Evolutionary conservation across 2,888 invertebrate genomes (phyloP).

Genomic region (Lithophane semibrunnea): DNA sequence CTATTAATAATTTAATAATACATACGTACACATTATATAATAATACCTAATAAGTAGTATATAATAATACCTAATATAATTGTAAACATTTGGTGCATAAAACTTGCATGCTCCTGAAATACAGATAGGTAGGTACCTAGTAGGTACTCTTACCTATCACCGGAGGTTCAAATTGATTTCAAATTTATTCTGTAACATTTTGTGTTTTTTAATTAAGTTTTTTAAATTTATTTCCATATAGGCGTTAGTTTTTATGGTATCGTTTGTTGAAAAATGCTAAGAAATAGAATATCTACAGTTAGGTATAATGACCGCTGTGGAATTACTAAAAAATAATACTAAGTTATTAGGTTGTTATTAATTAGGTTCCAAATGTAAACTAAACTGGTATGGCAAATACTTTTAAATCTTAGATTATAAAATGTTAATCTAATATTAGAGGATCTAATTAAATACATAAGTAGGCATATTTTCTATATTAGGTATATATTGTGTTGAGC

Average conservation of each 20-base stretch:
- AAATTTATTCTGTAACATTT: background rate
- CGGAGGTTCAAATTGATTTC: background rate
- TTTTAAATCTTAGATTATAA: too few species aligned
- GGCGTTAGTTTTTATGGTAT: slow-evolving; percentile 10
- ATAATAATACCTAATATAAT: background rate
- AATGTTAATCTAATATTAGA: background rate
- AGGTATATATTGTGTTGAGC: too few species aligned
- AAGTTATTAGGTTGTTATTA: too few species aligned
- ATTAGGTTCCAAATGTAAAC: background rate
- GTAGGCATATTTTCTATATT: background rate
- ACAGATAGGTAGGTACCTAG: too few species aligned
- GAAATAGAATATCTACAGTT: slow-evolving; percentile 13
- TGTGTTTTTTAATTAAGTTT: background rate
- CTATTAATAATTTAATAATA: too few species aligned
- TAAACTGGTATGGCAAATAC: background rate
- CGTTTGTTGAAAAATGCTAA: background rate
- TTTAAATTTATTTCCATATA: background rate
- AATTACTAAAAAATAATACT: slow-evolving; percentile 8
- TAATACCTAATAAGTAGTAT: too few species aligned
- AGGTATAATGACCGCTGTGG: slow-evolving; percentile 31
- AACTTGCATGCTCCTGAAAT: background rate
- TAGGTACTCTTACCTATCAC: background rate
- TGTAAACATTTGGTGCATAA: background rate
- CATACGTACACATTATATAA: too few species aligned
- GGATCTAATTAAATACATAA: background rate